A percentile compares a stretch with the other conserved stretches of the same genome.
Evolutionary conservation across 2,888 invertebrate species (phyloP).

Genomic region (Idaea biselata): DNA sequence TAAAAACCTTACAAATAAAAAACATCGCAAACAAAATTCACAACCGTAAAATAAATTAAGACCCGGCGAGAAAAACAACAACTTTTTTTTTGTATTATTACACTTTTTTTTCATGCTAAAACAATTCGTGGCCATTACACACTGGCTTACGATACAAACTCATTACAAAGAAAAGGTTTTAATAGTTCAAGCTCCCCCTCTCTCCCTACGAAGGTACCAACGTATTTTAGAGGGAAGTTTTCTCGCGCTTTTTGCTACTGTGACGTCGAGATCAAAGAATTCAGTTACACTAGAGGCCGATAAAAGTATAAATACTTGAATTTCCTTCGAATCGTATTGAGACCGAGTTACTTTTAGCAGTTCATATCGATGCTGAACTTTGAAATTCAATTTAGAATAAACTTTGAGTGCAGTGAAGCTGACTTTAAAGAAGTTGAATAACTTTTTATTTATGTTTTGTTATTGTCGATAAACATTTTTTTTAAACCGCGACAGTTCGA

Average conservation of each 20-base stretch:
- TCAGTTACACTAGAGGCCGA: constrained; percentile 41
- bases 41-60: not conserved
- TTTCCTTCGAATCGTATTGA: constrained; percentile 9
- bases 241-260: constrained; percentile 48
- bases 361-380: constrained; percentile 18
- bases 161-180: not conserved
- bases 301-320: constrained; percentile 30
- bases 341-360: constrained; percentile 14
- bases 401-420: constrained; percentile 19
- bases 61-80: not conserved
- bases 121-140: not conserved
- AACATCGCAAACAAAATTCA: not conserved
- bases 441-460: no score
- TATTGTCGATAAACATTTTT: no score
- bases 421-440: not conserved
- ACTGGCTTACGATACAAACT: not conserved
- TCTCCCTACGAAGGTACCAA: constrained; percentile 29
- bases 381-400: constrained; percentile 26
- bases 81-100: not conserved
- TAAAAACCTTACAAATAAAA: not conserved
- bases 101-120: not conserved
- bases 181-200: not conserved
- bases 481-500: no score
- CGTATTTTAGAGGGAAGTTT: constrained; percentile 46
- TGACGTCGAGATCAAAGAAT: constrained; percentile 51